Base-by-base conservation (phyloP, 2,797 vertebrate genomes). In the Galagoides demidoff region DNA sequence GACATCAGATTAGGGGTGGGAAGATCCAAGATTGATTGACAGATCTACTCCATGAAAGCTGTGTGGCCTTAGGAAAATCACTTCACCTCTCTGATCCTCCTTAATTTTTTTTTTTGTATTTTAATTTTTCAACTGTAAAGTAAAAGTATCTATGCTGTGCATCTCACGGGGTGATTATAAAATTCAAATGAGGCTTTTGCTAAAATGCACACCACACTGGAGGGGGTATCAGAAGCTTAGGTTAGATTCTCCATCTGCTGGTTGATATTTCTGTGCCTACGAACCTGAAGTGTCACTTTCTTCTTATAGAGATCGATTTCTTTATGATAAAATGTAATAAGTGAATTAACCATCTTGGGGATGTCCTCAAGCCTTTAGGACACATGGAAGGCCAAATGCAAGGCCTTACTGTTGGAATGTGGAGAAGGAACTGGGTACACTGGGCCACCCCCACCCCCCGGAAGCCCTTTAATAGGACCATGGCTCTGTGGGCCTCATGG, bases 401-500 rank as follows among this genome's bases (percentile, higher is more conserved):
- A 77, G 43, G n/a, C 27, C 27, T 79, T 19, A n/a, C 25, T 9
- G n/a, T 0, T 59, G 27, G 19, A 31, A 39, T 61, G 64, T 5
- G 12, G 52, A 29, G 37, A 4, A 57, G 11, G n/a, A 68, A 6
- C 1, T 19, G 7, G 11, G 25, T 39, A 4, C 16, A 3, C 25
- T 1, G 31, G 74, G 61, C 31, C 22, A 37, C 19, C 34, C 70
- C 8, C 14, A 52, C 14, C 23, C 22, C n/a, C 3, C 13, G 34
- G 29, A 37, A n/a, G 0, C 2, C 45, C 73, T 17, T 8, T 8
- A 20, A n/a, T 3, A 11, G 55, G 14, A 55, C 16, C 0, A 0
- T 23, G 34, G 45, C 25, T 31, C 49, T 52, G 49, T 52, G 49
- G 49, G 49, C 49, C 25, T n/a, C 3, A 0, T 17, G 31, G 31